Percentiles rank a stretch among this genome's conserved stretches.
These are phyloP conservation scores for Porites lutea DNA, from an alignment of 64 coral and sea anemone species.

Conservation along the genomic window DNA sequence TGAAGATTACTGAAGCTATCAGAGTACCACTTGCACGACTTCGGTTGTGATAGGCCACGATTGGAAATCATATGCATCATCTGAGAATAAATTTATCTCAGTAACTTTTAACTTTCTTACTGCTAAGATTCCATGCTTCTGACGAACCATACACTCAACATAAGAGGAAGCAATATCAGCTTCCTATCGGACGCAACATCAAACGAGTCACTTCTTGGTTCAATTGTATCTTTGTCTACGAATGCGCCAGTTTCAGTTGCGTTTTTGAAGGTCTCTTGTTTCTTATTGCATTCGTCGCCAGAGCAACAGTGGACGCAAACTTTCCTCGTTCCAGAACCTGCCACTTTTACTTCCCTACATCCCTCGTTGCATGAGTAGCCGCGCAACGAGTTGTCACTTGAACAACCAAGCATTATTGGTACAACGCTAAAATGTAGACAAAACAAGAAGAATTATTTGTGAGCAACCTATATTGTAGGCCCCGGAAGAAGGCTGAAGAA, in stretches of 20 bases:
- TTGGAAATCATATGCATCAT: too few relatives aligned
- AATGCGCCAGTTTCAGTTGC: not conserved
- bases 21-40: too few relatives aligned
- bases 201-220: not conserved
- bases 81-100: too few relatives aligned
- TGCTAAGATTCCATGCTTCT: too few relatives aligned
- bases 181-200: not conserved
- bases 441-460: not conserved
- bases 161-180: not conserved
- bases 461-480: too few relatives aligned
- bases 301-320: slow-evolving; percentile 53
- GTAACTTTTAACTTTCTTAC: too few relatives aligned
- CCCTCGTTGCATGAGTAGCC: slow-evolving; percentile 20
- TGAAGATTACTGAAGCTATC: too few relatives aligned
- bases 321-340: slow-evolving; percentile 19
- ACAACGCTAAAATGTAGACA: not conserved
- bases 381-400: not conserved
- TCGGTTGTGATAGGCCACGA: too few relatives aligned
- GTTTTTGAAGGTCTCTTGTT: not conserved
- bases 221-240: not conserved
- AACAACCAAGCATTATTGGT: slow-evolving; percentile 33
- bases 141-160: not conserved
- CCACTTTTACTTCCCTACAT: slow-evolving; percentile 12
- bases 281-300: slow-evolving; percentile 47
- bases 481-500: too few relatives aligned